Evolutionary conservation across 2,888 invertebrate species (phyloP).

Genomic region (Disparrhopalites patrizii): DNA sequence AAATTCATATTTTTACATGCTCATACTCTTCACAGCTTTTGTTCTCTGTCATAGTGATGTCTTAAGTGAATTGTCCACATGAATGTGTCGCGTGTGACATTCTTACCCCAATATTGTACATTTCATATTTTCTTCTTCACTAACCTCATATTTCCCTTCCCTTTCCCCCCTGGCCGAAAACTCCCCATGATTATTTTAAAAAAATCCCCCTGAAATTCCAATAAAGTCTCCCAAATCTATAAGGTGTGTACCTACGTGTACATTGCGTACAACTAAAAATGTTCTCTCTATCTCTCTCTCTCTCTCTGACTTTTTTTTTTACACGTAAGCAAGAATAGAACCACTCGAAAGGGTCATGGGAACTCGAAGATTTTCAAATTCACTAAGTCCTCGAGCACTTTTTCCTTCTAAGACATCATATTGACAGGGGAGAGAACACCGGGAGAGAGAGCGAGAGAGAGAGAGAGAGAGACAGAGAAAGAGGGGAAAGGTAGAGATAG

Average conservation of each 20-base stretch:
- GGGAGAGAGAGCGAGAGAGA: too few species aligned
- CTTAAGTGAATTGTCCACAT: constrained; percentile 24
- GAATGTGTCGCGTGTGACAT: constrained; percentile 25
- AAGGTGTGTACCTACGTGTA: too few species aligned
- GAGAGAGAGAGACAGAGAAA: too few species aligned
- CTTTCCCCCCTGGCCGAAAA: too few species aligned
- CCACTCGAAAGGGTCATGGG: constrained; percentile 25
- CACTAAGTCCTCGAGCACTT: constrained; percentile 23
- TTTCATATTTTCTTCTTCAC: background rate
- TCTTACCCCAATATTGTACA: background rate
- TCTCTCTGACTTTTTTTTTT: constrained; percentile 15
- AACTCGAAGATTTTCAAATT: constrained; percentile 23
- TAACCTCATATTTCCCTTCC: too few species aligned
- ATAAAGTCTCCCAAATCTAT: background rate
- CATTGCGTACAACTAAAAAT: too few species aligned
- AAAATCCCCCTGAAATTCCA: constrained; percentile 19
- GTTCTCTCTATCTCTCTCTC: too few species aligned
- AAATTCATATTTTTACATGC: background rate
- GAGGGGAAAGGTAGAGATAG: too few species aligned
- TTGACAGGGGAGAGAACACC: constrained; percentile 18
- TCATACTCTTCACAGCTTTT: background rate
- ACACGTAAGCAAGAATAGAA: too few species aligned
- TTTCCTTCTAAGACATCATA: constrained; percentile 23
- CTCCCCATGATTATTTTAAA: too few species aligned
- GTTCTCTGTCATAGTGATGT: background rate